These are phyloP conservation scores for Aleadryas rufinucha DNA, from an alignment of 2,113 vertebrate genomes.

Conservation along the genomic window DNA sequence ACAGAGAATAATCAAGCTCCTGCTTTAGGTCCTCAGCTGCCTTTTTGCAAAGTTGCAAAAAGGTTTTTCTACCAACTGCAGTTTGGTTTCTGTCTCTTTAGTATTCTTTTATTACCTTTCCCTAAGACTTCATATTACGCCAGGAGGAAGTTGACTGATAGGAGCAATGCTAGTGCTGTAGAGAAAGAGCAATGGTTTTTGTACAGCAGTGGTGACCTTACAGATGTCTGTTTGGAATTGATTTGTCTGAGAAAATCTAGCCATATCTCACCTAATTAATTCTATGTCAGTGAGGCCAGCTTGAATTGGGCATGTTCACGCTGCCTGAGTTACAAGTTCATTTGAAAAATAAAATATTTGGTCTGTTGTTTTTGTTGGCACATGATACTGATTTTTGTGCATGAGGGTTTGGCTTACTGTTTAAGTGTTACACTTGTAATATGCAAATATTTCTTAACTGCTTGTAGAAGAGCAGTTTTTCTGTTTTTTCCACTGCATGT, in stretches of 20 bases:
- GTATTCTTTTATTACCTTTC: not conserved
- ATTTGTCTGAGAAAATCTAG: not conserved
- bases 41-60: not conserved
- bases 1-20: not conserved
- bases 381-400: not conserved
- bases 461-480: not conserved
- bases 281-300: not conserved
- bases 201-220: not conserved
- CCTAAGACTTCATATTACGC: fast-evolving
- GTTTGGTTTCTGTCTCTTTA: not conserved
- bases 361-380: not conserved
- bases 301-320: not conserved
- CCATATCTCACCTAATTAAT: not conserved
- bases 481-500: not conserved
- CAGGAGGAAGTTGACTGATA: not conserved
- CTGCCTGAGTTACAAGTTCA: not conserved
- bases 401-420: not conserved
- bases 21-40: not conserved
- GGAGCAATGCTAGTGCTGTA: not conserved
- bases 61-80: not conserved
- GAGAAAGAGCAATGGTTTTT: not conserved
- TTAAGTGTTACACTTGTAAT: not conserved
- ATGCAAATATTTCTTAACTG: not conserved
- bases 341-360: not conserved
- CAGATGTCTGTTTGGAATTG: not conserved